phyloP scores from a whole-genome alignment of 2,113 vertebrate species.

The Taurulus bubalis region DNA sequence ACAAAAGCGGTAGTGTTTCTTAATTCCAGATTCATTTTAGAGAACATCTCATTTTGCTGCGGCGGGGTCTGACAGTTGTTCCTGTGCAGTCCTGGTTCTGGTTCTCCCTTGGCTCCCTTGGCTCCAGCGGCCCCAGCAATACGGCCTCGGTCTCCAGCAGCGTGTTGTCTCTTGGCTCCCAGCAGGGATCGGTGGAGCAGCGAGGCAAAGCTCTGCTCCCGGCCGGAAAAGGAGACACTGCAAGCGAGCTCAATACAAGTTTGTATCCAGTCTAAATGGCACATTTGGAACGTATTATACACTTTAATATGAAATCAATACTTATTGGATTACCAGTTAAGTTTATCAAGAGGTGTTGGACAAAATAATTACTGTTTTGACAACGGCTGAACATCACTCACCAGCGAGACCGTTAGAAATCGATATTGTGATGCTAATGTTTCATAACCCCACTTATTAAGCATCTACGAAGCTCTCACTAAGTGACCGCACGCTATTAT shows the following conservation, averaged over 20 bases:
- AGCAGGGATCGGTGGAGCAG: too few relatives aligned
- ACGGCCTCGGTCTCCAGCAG: neutral
- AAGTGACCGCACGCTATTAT: slow-evolving; percentile 26
- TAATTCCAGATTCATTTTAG: neutral
- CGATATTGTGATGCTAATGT: slow-evolving; percentile 48
- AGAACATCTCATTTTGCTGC: too few relatives aligned
- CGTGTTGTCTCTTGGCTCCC: neutral
- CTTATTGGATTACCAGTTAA: slow-evolving; percentile 21
- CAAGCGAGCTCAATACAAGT: neutral
- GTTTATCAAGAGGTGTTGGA: slow-evolving; percentile 3
- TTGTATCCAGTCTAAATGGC: slow-evolving; percentile 2
- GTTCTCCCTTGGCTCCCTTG: too few relatives aligned
- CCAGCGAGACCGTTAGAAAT: slow-evolving; percentile 33
- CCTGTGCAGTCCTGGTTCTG: too few relatives aligned
- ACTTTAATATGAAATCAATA: slow-evolving; percentile 43
- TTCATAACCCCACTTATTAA: slow-evolving; percentile 46
- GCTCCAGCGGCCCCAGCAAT: too few relatives aligned
- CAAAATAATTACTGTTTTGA: slow-evolving; percentile 46
- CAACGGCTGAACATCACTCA: slow-evolving; percentile 53
- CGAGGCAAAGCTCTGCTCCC: neutral
- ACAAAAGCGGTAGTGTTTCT: neutral
- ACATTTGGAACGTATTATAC: slow-evolving; percentile 20
- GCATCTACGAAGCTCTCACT: slow-evolving; percentile 51
- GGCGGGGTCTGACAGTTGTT: too few relatives aligned
- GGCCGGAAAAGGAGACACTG: neutral